Evolutionary conservation across 2,888 invertebrate genomes (phyloP).

Genomic region (Pseudococcus viburni): DNA sequence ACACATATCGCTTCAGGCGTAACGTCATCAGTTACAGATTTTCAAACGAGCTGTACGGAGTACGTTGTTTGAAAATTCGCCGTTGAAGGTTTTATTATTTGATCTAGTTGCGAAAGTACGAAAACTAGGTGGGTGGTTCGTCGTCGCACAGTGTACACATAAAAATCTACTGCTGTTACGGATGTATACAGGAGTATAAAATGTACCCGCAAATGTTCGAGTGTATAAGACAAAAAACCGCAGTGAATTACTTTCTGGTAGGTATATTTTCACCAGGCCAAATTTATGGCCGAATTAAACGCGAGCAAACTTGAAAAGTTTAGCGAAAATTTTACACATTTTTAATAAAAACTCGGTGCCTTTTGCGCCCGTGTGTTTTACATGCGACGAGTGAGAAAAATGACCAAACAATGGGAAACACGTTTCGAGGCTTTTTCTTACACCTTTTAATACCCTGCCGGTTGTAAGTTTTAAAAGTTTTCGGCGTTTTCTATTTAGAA

Average conservation of each 20-base stretch:
- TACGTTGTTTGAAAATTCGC: not conserved
- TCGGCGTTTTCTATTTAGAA: not conserved
- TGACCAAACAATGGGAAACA: constrained; percentile 10
- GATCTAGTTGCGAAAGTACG: not conserved
- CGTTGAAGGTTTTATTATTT: constrained; percentile 4
- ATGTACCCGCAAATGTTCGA: constrained; percentile 14
- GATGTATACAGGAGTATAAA: not conserved
- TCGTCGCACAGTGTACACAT: not conserved
- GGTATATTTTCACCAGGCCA: not conserved
- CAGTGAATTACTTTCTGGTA: not conserved
- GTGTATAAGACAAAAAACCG: constrained; percentile 3
- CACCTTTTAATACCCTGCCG: not conserved
- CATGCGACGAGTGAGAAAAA: not conserved
- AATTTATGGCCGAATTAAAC: not conserved
- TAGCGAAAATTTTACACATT: not conserved
- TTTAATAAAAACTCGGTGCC: not conserved
- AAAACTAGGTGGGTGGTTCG: not conserved
- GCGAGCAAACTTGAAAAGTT: constrained; percentile 6
- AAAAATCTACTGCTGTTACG: not conserved
- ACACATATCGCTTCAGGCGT: not conserved
- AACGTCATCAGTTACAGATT: constrained; percentile 12
- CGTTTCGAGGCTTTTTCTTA: not conserved
- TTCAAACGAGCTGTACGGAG: not conserved
- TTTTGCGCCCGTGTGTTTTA: not conserved
- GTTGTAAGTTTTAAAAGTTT: not conserved